phyloP scores from a whole-genome alignment of 1,140 invertebrate genomes.

The Capitella teleta region DNA sequence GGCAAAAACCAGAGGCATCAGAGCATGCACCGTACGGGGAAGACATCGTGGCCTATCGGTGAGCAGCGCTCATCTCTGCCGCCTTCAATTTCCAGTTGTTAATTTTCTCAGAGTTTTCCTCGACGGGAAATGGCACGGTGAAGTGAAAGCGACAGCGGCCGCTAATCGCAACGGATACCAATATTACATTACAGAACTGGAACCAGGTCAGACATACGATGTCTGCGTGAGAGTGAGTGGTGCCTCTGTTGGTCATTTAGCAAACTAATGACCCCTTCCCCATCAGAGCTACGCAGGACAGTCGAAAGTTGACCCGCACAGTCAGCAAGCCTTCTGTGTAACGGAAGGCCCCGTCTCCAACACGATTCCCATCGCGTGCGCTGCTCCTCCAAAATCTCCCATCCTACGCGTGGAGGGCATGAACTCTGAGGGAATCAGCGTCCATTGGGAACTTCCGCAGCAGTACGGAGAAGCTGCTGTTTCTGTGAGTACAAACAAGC shows the following conservation, averaged over 20 bases:
- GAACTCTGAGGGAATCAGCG: conserved; percentile 33
- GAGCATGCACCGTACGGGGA: conserved; percentile 17
- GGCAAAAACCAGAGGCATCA: conserved; percentile 17
- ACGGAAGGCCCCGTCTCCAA: conserved; percentile 36
- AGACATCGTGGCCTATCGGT: conserved; percentile 31
- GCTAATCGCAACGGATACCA: conserved; percentile 36
- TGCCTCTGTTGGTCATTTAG: not conserved
- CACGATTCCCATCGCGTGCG: conserved; percentile 29
- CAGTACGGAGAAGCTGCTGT: conserved; percentile 38
- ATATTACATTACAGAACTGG: conserved; percentile 35
- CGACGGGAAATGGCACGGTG: conserved; percentile 25
- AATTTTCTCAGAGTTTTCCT: conserved; percentile 27
- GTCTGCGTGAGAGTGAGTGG: conserved; percentile 29
- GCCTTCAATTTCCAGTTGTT: not conserved
- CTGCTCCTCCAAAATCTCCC: conserved; percentile 36
- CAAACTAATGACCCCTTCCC: not conserved
- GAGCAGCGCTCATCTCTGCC: not conserved
- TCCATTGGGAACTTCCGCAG: conserved; percentile 38
- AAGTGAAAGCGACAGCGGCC: conserved; percentile 28
- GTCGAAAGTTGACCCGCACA: conserved; percentile 18
- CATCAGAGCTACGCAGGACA: conserved; percentile 28
- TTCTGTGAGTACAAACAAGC: conserved; percentile 35
- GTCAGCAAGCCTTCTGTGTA: conserved; percentile 18
- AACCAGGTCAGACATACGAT: conserved; percentile 34
- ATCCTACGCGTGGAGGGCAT: conserved; percentile 34